Conservation (phyloP, 2,888 invertebrate species). For the Morpho helenor region DNA sequence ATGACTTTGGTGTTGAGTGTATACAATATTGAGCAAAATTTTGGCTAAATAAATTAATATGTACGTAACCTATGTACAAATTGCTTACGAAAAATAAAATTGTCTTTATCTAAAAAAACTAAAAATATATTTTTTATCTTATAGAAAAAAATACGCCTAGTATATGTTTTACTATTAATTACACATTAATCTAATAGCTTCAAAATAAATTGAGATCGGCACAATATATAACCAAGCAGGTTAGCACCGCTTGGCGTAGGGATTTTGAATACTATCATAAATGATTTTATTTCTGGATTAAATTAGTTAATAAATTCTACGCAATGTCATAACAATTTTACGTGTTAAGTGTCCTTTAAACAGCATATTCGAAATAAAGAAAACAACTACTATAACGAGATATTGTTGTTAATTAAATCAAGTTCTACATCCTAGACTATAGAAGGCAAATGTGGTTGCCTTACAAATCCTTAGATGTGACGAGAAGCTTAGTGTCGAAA, state of each 20-base stretch:
- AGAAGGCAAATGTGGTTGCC: slow-evolving; percentile 9
- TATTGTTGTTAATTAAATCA: background rate
- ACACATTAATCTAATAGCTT: slow-evolving; percentile 71
- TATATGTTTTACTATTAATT: slow-evolving; percentile 41
- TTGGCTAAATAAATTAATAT: slow-evolving; percentile 74
- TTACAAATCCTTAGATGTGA: slow-evolving; percentile 6
- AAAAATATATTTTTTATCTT: slow-evolving; percentile 50
- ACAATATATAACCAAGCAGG: slow-evolving; percentile 38
- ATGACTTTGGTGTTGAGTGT: slow-evolving; percentile 78
- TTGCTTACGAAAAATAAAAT: slow-evolving; percentile 59
- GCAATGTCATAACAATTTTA: background rate
- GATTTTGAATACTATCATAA: slow-evolving; percentile 22
- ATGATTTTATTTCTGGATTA: slow-evolving; percentile 14
- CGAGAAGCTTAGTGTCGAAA: slow-evolving; percentile 11
- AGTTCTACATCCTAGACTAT: slow-evolving; percentile 3
- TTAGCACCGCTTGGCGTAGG: slow-evolving; percentile 24
- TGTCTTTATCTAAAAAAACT: slow-evolving; percentile 67
- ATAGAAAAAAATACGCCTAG: slow-evolving; percentile 53
- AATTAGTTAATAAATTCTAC: background rate
- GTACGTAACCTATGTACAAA: slow-evolving; percentile 59
- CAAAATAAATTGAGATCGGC: slow-evolving; percentile 75
- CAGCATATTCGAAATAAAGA: slow-evolving; percentile 9
- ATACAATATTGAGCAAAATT: slow-evolving; percentile 77
- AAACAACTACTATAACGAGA: background rate
- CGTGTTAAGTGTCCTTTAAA: too few relatives aligned